A percentile compares a stretch with the other conserved stretches of the same genome.
Conservation (phyloP, 2,888 invertebrate genomes). For the Acrocera orbiculus region DNA sequence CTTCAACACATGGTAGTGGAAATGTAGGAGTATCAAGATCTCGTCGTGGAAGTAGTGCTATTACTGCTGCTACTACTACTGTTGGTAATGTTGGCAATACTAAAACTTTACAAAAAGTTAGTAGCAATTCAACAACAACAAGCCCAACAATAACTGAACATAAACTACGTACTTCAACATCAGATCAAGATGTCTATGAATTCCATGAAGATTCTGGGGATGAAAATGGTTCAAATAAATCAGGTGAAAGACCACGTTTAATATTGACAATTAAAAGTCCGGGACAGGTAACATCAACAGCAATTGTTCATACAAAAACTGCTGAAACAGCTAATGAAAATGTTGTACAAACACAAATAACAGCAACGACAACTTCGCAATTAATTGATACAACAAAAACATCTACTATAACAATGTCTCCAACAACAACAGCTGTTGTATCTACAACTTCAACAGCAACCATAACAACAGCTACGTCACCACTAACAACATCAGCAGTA, state of each 20-base stretch:
- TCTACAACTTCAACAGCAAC: constrained; percentile 9
- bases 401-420: constrained; percentile 12
- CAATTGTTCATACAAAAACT: constrained; percentile 16
- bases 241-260: constrained; percentile 45
- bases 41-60: too few relatives aligned
- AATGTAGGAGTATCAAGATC: too few relatives aligned
- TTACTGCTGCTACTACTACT: too few relatives aligned
- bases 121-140: too few relatives aligned
- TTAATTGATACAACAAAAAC: constrained; percentile 10
- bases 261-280: constrained; percentile 69
- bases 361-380: constrained; percentile 8
- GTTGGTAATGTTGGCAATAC: too few relatives aligned
- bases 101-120: too few relatives aligned
- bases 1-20: too few relatives aligned
- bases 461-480: constrained; percentile 3
- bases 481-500: constrained; percentile 9
- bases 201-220: constrained; percentile 82
- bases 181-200: constrained; percentile 63
- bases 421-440: constrained; percentile 16
- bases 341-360: too few relatives aligned
- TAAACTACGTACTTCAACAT: constrained; percentile 11
- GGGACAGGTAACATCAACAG: constrained; percentile 16
- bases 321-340: constrained; percentile 15
- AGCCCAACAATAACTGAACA: too few relatives aligned
- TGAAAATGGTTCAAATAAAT: constrained; percentile 39